These are phyloP conservation scores for Stichodactyla helianthus DNA, from an alignment of 64 coral and sea anemone genomes.

Conservation along the genomic window DNA sequence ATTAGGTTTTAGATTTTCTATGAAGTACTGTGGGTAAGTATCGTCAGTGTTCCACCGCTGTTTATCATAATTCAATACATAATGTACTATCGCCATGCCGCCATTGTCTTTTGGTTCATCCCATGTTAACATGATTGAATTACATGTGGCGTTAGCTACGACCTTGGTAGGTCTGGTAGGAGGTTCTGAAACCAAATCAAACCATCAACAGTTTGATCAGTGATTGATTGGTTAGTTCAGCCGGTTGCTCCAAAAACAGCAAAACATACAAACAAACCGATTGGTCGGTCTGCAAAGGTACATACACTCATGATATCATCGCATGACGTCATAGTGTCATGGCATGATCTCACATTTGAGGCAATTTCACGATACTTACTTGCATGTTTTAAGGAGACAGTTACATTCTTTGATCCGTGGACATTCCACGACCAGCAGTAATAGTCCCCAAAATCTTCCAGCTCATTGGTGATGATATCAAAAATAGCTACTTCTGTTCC, in stretches of 20 bases:
- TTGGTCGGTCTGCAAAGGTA: not conserved
- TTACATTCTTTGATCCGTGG: slow-evolving; percentile 22
- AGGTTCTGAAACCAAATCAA: not conserved
- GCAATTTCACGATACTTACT: not conserved
- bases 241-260: not conserved
- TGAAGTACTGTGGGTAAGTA: slow-evolving; percentile 17
- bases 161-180: slow-evolving; percentile 6
- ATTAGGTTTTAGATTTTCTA: slow-evolving; percentile 7
- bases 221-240: not conserved
- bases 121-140: slow-evolving; percentile 26
- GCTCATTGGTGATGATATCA: slow-evolving; percentile 37
- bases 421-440: slow-evolving; percentile 31
- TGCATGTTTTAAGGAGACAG: slow-evolving; percentile 24
- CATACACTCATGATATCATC: too few species aligned
- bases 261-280: too few species aligned
- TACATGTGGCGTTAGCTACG: not conserved
- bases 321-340: too few species aligned
- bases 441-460: slow-evolving; percentile 37
- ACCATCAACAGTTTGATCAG: not conserved
- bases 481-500: slow-evolving; percentile 18
- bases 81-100: slow-evolving; percentile 43
- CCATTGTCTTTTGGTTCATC: slow-evolving; percentile 13
- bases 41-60: slow-evolving; percentile 23
- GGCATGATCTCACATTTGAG: too few species aligned
- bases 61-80: not conserved